Evolutionary conservation across 2,888 invertebrate species (phyloP).

Genomic region (Prenolepis imparis): DNA sequence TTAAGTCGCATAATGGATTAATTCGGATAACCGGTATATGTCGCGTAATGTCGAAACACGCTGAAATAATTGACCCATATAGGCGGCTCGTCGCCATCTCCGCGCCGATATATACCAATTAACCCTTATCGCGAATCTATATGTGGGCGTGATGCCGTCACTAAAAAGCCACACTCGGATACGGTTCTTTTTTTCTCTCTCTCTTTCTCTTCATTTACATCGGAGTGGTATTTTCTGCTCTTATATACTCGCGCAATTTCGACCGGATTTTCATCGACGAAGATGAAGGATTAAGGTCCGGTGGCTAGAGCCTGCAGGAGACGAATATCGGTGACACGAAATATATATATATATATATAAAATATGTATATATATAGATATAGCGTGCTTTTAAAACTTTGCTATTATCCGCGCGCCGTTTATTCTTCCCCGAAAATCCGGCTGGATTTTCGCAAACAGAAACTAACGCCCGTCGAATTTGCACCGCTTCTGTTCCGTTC

Average conservation of each 20-base stretch:
- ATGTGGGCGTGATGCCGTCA: conserved; percentile 74
- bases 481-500: conserved; percentile 31
- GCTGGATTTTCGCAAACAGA: conserved; percentile 36
- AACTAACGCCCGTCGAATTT: conserved; percentile 44
- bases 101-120: conserved; percentile 73
- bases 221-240: conserved; percentile 43
- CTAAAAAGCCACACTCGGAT: conserved; percentile 67
- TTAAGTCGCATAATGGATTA: conserved; percentile 67
- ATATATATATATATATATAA: neutral
- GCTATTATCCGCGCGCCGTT: conserved; percentile 24
- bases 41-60: conserved; percentile 74
- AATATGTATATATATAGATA: neutral
- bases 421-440: neutral
- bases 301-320: neutral
- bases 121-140: conserved; percentile 77
- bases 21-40: conserved; percentile 68
- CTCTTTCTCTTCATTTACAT: conserved; percentile 54
- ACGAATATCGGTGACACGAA: conserved; percentile 3
- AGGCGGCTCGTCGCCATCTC: conserved; percentile 46
- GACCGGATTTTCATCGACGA: conserved; percentile 63
- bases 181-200: conserved; percentile 22
- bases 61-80: conserved; percentile 80
- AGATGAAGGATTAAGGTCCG: conserved; percentile 55
- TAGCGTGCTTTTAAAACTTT: conserved; percentile 31
- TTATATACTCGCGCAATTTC: conserved; percentile 56